A percentile compares a stretch with the other conserved stretches of the same genome.
Evolutionary conservation across 1,140 invertebrate species (phyloP).

Genomic region (Cephus cinctus): DNA sequence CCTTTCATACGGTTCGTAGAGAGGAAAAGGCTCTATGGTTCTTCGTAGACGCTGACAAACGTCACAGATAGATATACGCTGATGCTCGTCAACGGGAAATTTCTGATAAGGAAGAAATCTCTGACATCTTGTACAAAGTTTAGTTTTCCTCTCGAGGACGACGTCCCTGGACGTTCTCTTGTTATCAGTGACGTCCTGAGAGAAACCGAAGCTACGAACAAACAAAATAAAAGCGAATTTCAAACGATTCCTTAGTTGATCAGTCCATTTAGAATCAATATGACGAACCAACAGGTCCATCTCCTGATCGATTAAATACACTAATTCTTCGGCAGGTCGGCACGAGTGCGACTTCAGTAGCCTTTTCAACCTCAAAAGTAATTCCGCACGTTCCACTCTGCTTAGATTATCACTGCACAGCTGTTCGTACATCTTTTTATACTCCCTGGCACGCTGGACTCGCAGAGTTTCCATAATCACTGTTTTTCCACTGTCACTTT

Average conservation of each 20-base stretch:
- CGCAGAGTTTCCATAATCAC: slow-evolving; percentile 64
- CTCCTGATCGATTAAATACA: slow-evolving; percentile 63
- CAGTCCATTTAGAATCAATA: slow-evolving; percentile 54
- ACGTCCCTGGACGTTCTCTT: no score
- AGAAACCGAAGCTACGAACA: no score
- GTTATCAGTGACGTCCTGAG: no score
- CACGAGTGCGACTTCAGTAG: slow-evolving; percentile 46
- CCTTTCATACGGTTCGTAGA: slow-evolving; percentile 57
- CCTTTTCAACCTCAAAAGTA: slow-evolving; percentile 57
- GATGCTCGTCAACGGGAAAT: not conserved
- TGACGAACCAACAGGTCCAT: slow-evolving; percentile 59
- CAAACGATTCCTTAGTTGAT: slow-evolving; percentile 59
- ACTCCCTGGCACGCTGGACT: slow-evolving; percentile 61
- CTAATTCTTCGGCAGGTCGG: slow-evolving; percentile 60
- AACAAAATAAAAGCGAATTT: slow-evolving; percentile 36
- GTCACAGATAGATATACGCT: not conserved
- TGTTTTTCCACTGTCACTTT: slow-evolving; percentile 48
- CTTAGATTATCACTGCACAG: slow-evolving; percentile 53
- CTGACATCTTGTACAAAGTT: slow-evolving; percentile 17
- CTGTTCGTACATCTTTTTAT: slow-evolving; percentile 60
- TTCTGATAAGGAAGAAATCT: slow-evolving; percentile 14
- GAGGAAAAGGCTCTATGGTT: not conserved
- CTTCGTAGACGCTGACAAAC: not conserved
- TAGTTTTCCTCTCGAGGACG: not conserved
- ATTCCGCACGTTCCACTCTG: slow-evolving; percentile 57